Base-by-base conservation (phyloP, 2,888 invertebrate species). In the Tachystola acroxantha region DNA sequence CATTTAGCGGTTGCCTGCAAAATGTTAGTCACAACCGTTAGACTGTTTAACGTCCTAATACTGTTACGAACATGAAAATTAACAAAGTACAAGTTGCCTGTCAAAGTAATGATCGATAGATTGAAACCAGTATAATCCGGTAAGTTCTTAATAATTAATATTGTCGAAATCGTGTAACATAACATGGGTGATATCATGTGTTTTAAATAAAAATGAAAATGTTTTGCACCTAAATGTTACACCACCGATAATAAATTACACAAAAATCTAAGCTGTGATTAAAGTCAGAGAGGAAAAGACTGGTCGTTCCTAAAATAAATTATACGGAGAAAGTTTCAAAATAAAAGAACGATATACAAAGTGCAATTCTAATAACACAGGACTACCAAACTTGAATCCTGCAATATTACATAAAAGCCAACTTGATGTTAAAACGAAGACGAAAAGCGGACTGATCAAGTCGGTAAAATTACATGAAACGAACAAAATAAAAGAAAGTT, bases 1-100 rank as follows among this genome's bases (percentile, higher is more conserved):
- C 54, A 70, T 71, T 78, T 80, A 73, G 72, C 78, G 57, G 53
- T 52, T 57, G 53, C 50, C 47, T 61, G 79, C 73, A 65, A 82
- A 80, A 54, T 45, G 52, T 42, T 61, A 53, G 49, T 54, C 40
- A 44, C 53, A 61, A 72, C 76, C 52, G 71, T 74, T 71, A 65
- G 63, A 55, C 54, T 57, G 55, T 65, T 79, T 73, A 75, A 65
- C 71, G 58, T 56, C 46, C 62, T 69, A 61, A 63, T 67, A 64
- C 65, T 60, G 72, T 66, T 73, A 65, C 56, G 66, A n/a, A n/a
- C n/a, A n/a, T 45, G 60, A 67, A 55, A 66, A 66, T 67, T 68
- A 63, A 53, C 59, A 53, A 44, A 43, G 20, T 10, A 14, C 12
- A 6, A 32, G 32, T n/a, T n/a, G 20, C 9, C 9, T 4, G 31